Evolutionary conservation across 2,797 vertebrate species (phyloP).

Genomic region (Naso thynnoides): DNA sequence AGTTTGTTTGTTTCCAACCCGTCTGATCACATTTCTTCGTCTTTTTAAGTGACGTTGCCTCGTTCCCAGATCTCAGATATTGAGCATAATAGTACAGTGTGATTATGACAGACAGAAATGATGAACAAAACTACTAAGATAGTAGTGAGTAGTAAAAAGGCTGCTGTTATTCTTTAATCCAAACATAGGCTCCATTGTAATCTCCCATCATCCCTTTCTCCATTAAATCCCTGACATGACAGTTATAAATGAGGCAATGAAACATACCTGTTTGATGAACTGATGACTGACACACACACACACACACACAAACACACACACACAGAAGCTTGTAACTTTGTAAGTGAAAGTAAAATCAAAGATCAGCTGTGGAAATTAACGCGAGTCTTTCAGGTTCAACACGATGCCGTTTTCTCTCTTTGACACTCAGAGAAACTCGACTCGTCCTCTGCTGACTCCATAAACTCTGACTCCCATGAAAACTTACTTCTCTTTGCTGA

Average conservation of each 20-base stretch:
- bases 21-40: no score
- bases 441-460: neutral
- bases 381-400: neutral
- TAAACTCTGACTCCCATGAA: neutral
- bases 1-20: no score
- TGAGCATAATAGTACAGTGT: no score
- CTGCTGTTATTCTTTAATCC: neutral
- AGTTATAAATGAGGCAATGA: neutral
- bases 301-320: neutral
- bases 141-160: neutral
- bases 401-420: conserved; percentile 16
- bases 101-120: neutral
- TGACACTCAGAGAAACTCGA: neutral
- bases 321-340: neutral
- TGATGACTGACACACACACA: neutral
- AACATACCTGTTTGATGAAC: conserved; percentile 1
- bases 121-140: neutral
- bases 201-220: no score
- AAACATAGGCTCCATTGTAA: conserved; percentile 34
- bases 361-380: conserved; percentile 8
- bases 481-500: neutral
- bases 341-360: neutral
- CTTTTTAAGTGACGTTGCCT: no score
- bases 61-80: no score
- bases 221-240: no score